Evolutionary conservation across 2,113 vertebrate genomes (phyloP), one percentile per base, ranked within the genome.

Genomic region (Anthoscopus minutus): DNA sequence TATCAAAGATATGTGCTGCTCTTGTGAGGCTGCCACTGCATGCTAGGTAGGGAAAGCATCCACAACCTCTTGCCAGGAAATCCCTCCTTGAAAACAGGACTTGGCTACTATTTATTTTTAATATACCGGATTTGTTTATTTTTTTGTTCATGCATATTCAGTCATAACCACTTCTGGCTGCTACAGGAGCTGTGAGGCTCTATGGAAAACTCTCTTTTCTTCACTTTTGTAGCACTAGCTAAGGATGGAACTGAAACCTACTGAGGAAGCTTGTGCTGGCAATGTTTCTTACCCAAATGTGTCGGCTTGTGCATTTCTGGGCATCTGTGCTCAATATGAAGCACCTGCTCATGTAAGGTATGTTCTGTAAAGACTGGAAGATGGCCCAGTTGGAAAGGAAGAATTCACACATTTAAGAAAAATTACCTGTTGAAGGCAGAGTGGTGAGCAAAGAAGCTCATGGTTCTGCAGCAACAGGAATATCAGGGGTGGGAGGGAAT

Each of bases 371-470:
- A 91, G 91, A 17, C 38, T 95, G 95, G 92, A 79, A 51, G 60
- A 4, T 30, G 80, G 80, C 94, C 92, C 69, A 78, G 7, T 8
- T 93, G 83, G 93, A 93, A 82, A 71, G 71, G 61, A 72, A 79
- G 69, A 79, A n/a, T 82, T 90, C 86, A 54, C 80, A 77, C 48
- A 33, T 84, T 69, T 30, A 79, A 86, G 65, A 54, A 81, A 76
- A 88, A 51, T 13, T 87, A 94, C 94, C 88, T 94, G 88, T 93
- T 93, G 96, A 92, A 89, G 83, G 44, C 67, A 54, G 15, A 92
- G 66, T 18, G 42, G 72, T 11, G 70, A 88, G 61, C n/a, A 58
- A 4, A 78, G 72, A 4, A 47, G 18, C 30, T 9, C 2, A 3
- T 45, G 74, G 51, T 50, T 91, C n/a, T 53, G 13, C 51, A n/a